Conservation (phyloP, 1,140 invertebrate genomes). For the Temnothorax curvispinosus region DNA sequence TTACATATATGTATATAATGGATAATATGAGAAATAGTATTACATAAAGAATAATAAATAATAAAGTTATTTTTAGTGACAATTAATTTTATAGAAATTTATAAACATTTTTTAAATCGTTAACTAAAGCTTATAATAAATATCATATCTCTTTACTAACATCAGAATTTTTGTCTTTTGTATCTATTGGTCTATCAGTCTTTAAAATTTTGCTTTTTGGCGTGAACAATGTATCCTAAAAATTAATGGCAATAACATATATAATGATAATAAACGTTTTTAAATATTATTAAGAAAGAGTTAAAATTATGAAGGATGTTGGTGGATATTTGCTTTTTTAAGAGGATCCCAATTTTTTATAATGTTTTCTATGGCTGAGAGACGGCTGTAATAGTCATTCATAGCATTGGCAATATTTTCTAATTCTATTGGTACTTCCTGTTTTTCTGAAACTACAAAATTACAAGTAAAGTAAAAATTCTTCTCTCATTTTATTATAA, state of each 20-base stretch:
- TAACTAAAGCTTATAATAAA: not conserved
- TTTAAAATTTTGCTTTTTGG: not conserved
- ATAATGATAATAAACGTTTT: not conserved
- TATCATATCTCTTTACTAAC: not conserved
- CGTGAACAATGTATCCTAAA: not conserved
- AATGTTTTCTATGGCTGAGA: conserved; percentile 61
- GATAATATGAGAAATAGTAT: not conserved
- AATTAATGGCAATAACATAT: not conserved
- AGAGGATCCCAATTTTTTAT: conserved; percentile 69
- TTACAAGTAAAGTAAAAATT: conserved; percentile 1
- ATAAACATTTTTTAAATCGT: not conserved
- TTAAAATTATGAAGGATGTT: not conserved
- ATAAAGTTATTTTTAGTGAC: not conserved
- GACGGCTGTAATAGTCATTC: conserved; percentile 64
- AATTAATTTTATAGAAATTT: not conserved
- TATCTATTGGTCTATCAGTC: conserved; percentile 13
- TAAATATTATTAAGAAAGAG: not conserved
- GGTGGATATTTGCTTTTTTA: conserved; percentile 29
- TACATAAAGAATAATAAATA: not conserved
- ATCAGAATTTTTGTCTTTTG: conserved; percentile 15
- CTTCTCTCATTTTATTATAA: not conserved
- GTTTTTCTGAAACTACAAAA: conserved; percentile 11
- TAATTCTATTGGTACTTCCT: conserved; percentile 11
- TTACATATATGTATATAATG: not conserved
- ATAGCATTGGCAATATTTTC: conserved; percentile 52